Conservation (phyloP, 2,888 invertebrate genomes). For the Oscheius myriophilus region DNA sequence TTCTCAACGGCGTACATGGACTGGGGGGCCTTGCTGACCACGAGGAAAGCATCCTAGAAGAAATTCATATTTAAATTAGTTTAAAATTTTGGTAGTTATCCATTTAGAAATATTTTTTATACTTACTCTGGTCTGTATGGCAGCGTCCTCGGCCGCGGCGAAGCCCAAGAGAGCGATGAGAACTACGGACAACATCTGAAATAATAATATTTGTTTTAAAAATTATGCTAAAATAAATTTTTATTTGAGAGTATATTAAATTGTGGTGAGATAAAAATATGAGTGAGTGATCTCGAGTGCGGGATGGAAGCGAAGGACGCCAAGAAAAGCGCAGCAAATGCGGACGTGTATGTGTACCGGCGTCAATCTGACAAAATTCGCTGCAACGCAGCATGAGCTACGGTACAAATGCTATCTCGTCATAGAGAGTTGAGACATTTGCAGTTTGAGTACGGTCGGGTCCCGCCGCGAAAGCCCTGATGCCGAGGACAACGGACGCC, state of each 20-base stretch:
- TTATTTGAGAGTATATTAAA: no score
- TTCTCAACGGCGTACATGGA: slow-evolving; percentile 95
- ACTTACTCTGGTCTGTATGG: slow-evolving; percentile 23
- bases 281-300: no score
- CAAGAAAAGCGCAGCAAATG: slow-evolving; percentile 5
- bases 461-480: slow-evolving; percentile 13
- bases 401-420: slow-evolving; percentile 27
- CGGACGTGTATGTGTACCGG: background rate
- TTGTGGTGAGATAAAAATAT: no score
- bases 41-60: slow-evolving; percentile 78
- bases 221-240: no score
- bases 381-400: slow-evolving; percentile 3
- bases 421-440: slow-evolving; percentile 37
- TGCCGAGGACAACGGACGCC: background rate
- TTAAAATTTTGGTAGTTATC: background rate
- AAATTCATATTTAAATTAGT: background rate
- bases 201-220: slow-evolving; percentile 5
- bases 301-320: background rate
- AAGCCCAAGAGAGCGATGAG: slow-evolving; percentile 24
- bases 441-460: slow-evolving; percentile 52
- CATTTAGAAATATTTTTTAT: background rate
- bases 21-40: slow-evolving; percentile 91
- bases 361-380: background rate
- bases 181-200: slow-evolving; percentile 11
- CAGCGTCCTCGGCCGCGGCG: slow-evolving; percentile 15